Conservation (phyloP, 2,888 invertebrate genomes). For the Dryomyza anilis region DNA sequence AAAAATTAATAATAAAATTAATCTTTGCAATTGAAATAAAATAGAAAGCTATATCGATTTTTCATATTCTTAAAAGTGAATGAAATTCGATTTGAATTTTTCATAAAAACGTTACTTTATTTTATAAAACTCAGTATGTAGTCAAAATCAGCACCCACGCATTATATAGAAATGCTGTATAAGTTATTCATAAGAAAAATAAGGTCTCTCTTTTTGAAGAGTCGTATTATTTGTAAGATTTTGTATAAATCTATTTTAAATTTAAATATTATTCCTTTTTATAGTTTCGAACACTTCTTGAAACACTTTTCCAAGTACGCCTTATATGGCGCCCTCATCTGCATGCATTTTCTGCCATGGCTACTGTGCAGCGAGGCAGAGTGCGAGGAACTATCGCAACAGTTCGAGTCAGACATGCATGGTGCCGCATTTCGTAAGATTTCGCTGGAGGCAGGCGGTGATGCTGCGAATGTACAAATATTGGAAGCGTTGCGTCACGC, state of each 20-base stretch:
- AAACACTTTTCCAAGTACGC: slow-evolving; percentile 55
- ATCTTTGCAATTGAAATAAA: too few relatives aligned
- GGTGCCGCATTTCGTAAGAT: slow-evolving; percentile 49
- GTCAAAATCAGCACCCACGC: too few relatives aligned
- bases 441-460: slow-evolving; percentile 51
- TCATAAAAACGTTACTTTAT: too few relatives aligned
- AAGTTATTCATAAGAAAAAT: too few relatives aligned
- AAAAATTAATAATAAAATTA: too few relatives aligned
- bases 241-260: neutral
- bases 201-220: too few relatives aligned
- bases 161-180: too few relatives aligned
- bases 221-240: neutral
- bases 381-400: slow-evolving; percentile 44
- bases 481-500: slow-evolving; percentile 53
- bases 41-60: too few relatives aligned
- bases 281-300: slow-evolving; percentile 50
- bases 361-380: slow-evolving; percentile 49
- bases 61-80: too few relatives aligned
- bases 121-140: too few relatives aligned
- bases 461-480: slow-evolving; percentile 49
- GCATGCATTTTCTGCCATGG: slow-evolving; percentile 57
- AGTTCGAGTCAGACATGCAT: slow-evolving; percentile 52
- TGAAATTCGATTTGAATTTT: too few relatives aligned
- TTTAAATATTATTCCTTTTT: too few relatives aligned
- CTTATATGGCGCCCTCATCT: slow-evolving; percentile 55